Conservation (phyloP, 1,140 invertebrate species). For the Nephila pilipes region DNA sequence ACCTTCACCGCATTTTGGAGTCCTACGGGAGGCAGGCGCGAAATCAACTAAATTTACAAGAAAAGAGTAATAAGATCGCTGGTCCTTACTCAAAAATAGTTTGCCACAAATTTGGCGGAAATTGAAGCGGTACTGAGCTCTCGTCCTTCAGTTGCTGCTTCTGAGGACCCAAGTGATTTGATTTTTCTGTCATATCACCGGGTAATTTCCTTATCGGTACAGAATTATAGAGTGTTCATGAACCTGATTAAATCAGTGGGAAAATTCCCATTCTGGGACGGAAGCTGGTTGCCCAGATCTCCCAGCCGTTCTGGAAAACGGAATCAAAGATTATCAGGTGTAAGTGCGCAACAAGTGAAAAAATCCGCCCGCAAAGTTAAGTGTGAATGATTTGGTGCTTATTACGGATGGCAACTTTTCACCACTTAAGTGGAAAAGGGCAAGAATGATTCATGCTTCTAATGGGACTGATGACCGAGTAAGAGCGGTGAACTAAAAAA, state of each 20-base stretch:
- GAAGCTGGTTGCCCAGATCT: neutral
- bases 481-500: neutral
- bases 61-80: slow-evolving; percentile 77
- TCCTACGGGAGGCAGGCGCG: slow-evolving; percentile 69
- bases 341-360: neutral
- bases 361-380: neutral
- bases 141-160: slow-evolving; percentile 3
- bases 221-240: no score
- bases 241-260: neutral
- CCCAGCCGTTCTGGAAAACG: neutral
- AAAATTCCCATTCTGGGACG: neutral
- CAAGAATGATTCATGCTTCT: neutral
- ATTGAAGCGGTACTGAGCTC: slow-evolving; percentile 66
- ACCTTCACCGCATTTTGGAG: slow-evolving; percentile 80
- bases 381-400: neutral
- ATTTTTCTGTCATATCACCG: neutral
- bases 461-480: neutral
- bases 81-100: slow-evolving; percentile 51
- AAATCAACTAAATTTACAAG: slow-evolving; percentile 79
- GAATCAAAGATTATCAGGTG: neutral
- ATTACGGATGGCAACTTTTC: neutral
- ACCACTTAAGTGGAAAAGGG: neutral
- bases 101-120: slow-evolving; percentile 38
- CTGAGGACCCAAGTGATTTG: slow-evolving; percentile 67
- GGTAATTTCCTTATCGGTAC: slow-evolving; percentile 26